Evolutionary conservation across 2,113 vertebrate species (phyloP).

Genomic region (Artemisiospiza belli): DNA sequence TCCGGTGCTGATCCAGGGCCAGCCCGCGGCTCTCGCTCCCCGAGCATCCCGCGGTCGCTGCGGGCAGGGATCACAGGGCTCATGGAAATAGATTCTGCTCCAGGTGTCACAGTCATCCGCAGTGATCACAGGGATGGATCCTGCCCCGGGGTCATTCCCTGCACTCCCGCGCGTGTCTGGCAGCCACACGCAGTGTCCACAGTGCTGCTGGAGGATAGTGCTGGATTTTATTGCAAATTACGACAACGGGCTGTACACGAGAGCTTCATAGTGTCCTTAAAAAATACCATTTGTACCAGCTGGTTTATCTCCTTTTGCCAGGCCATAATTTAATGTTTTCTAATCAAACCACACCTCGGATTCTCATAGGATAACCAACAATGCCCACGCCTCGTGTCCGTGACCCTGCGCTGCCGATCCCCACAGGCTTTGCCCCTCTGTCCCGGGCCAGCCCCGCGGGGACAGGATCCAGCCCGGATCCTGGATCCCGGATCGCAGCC

Average conservation of each 20-base stretch:
- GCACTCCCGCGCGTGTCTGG: background rate
- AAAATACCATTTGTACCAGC: background rate
- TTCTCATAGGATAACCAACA: accelerated
- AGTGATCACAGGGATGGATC: background rate
- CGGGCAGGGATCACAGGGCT: background rate
- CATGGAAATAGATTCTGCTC: background rate
- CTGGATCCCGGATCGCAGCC: background rate
- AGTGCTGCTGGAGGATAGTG: background rate
- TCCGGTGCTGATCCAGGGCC: accelerated
- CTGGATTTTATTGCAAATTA: background rate
- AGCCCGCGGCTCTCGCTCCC: background rate
- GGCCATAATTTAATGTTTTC: background rate
- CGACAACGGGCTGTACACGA: background rate
- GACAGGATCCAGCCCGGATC: background rate
- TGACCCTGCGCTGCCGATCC: background rate
- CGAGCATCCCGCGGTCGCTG: background rate
- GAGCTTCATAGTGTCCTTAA: background rate
- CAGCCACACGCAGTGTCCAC: accelerated
- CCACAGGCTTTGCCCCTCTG: background rate
- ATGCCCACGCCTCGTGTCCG: accelerated
- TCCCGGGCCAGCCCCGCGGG: accelerated
- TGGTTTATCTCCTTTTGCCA: background rate
- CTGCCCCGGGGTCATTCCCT: background rate
- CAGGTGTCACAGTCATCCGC: background rate
- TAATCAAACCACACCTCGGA: background rate